Percentiles rank a stretch among this genome's conserved stretches.
Conservation (phyloP, 2,888 invertebrate species). For the Meta bourneti region DNA sequence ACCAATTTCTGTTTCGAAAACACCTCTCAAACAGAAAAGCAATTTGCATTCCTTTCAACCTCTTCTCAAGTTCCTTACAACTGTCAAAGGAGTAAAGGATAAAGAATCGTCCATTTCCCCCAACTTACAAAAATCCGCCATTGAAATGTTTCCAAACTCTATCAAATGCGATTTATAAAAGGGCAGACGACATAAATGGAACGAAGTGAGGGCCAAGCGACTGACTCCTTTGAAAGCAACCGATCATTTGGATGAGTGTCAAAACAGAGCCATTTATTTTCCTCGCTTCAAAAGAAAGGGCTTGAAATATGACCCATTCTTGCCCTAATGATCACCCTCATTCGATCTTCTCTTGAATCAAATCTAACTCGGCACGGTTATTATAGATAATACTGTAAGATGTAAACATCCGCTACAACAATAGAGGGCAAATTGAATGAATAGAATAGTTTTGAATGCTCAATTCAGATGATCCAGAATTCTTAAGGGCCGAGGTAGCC, state of each 20-base stretch:
- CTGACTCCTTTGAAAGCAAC: background rate
- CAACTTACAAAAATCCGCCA: background rate
- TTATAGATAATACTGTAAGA: too few relatives aligned
- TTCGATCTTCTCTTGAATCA: background rate
- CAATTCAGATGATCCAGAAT: too few relatives aligned
- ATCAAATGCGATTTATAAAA: background rate
- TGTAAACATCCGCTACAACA: too few relatives aligned
- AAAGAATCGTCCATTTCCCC: background rate
- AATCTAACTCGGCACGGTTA: too few relatives aligned
- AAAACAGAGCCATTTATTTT: constrained; percentile 20
- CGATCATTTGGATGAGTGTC: constrained; percentile 9
- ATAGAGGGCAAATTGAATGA: too few relatives aligned
- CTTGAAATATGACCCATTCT: constrained; percentile 14
- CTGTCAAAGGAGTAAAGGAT: background rate
- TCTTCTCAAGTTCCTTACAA: background rate
- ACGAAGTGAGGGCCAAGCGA: background rate
- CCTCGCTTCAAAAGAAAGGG: background rate
- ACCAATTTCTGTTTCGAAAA: background rate
- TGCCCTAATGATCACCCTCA: background rate
- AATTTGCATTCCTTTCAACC: background rate
- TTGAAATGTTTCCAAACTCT: background rate
- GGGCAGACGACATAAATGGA: background rate
- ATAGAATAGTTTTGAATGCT: too few relatives aligned
- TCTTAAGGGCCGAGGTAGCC: too few relatives aligned
- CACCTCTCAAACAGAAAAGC: background rate